Evolutionary conservation across 2,797 vertebrate genomes (phyloP).

Genomic region (Clarias platycephalus): DNA sequence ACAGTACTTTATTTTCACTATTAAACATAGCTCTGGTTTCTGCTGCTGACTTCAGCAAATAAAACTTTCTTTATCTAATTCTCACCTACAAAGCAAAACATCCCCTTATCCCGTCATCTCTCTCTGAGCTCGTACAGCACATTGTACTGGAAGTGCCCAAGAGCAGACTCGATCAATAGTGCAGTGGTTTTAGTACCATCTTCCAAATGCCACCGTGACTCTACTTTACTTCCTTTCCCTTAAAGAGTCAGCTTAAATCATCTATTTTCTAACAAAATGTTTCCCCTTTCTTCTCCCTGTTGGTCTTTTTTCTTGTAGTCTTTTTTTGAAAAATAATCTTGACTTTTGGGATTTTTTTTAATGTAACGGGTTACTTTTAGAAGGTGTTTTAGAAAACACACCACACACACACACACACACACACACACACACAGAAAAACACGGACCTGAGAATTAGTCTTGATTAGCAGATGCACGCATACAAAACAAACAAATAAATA

Average conservation of each 20-base stretch:
- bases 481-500: background rate
- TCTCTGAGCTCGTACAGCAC: background rate
- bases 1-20: too few species aligned
- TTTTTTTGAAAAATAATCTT: background rate
- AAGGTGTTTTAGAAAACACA: background rate
- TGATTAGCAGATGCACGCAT: background rate
- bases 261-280: background rate
- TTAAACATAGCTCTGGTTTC: too few species aligned
- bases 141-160: background rate
- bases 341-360: background rate
- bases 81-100: background rate
- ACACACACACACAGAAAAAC: background rate
- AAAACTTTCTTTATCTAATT: too few species aligned
- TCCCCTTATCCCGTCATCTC: background rate
- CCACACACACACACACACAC: background rate
- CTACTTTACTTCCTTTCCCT: background rate
- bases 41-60: background rate
- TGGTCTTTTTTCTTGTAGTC: background rate
- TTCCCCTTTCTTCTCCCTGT: background rate
- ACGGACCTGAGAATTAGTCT: background rate
- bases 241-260: background rate
- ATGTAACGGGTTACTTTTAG: background rate
- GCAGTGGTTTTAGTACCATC: background rate
- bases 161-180: background rate
- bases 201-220: background rate